Conservation (phyloP, 2,888 invertebrate genomes). For the Spodoptera littoralis region DNA sequence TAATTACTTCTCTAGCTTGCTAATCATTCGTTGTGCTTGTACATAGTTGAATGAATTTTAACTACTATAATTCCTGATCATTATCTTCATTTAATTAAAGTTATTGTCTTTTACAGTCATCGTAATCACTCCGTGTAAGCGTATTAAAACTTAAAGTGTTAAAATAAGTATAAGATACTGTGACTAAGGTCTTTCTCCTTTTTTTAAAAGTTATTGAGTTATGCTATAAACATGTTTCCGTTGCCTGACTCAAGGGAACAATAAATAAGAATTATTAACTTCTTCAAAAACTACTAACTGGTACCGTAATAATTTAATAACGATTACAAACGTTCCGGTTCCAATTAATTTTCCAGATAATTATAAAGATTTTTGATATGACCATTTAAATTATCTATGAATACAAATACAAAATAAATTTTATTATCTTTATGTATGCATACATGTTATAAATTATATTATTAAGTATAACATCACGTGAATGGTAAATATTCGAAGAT, state of each 20-base stretch:
- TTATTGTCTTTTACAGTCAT: too few species aligned
- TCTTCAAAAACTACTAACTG: not conserved
- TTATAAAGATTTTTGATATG: slow-evolving; percentile 14
- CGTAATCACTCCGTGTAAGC: too few species aligned
- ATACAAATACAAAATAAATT: slow-evolving; percentile 7
- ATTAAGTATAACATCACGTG: slow-evolving; percentile 16
- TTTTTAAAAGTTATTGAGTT: too few species aligned
- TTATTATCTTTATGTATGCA: slow-evolving; percentile 2
- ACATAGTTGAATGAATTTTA: too few species aligned
- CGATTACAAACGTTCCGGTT: slow-evolving; percentile 19
- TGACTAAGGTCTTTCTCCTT: too few species aligned
- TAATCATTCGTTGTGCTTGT: slow-evolving; percentile 18
- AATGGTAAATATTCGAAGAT: slow-evolving; percentile 14
- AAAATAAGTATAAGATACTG: too few species aligned
- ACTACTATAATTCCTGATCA: too few species aligned
- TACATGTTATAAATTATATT: slow-evolving; percentile 15
- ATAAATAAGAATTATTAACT: too few species aligned
- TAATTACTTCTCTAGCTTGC: slow-evolving; percentile 25
- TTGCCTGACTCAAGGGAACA: too few species aligned
- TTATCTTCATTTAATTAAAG: too few species aligned
- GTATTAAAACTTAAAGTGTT: too few species aligned
- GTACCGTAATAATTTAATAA: slow-evolving; percentile 11
- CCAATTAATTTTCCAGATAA: slow-evolving; percentile 34
- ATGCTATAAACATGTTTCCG: too few species aligned
- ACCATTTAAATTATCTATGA: slow-evolving; percentile 2